These are phyloP conservation scores for Maylandia zebra DNA, from an alignment of 2,113 vertebrate genomes.

Conservation along the genomic window DNA sequence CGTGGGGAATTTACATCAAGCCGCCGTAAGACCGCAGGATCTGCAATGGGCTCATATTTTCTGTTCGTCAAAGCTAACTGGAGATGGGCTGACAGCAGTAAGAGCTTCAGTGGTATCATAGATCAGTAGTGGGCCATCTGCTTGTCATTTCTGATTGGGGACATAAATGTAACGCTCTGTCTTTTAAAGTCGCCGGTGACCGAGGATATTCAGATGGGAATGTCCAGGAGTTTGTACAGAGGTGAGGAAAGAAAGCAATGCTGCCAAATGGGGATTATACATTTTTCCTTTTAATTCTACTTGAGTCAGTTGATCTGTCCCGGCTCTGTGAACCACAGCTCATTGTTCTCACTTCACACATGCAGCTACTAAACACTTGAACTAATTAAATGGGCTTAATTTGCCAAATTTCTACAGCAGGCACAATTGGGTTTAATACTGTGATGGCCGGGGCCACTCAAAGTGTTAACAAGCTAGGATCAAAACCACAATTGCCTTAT, in stretches of 20 bases:
- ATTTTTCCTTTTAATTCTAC: not conserved
- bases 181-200: not conserved
- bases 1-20: not conserved
- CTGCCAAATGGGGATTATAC: not conserved
- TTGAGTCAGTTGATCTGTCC: not conserved
- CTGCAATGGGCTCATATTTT: not conserved
- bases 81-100: not conserved
- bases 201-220: not conserved
- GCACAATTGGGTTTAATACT: conserved; percentile 17
- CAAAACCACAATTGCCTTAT: conserved; percentile 26
- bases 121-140: conserved; percentile 15
- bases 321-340: not conserved
- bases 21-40: not conserved
- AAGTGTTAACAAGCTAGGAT: conserved; percentile 16
- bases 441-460: not conserved
- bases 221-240: not conserved
- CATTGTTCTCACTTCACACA: not conserved
- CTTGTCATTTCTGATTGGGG: conserved; percentile 24
- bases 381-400: conserved; percentile 16
- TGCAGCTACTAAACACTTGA: not conserved
- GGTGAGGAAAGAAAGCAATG: not conserved
- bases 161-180: not conserved
- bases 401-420: conserved; percentile 6
- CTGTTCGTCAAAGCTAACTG: conserved; percentile 9
- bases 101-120: not conserved